Percentiles rank a stretch among this genome's conserved stretches.
phyloP scores from a whole-genome alignment of 2,888 invertebrate species.

The Polylopha cassiicola region DNA sequence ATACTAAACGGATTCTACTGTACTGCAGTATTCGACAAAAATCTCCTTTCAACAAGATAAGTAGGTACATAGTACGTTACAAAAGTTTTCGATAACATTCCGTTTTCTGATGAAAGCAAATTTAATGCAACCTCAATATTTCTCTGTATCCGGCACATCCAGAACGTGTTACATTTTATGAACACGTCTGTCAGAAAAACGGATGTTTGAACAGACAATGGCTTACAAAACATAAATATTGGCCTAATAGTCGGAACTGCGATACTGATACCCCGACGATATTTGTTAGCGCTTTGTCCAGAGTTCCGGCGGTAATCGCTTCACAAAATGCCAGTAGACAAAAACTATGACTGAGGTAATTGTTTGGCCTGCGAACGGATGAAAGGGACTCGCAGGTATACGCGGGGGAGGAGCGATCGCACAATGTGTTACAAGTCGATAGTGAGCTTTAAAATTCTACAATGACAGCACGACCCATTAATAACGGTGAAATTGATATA shows the following conservation, averaged over 20 bases:
- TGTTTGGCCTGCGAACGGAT: constrained; percentile 52
- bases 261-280: constrained; percentile 65
- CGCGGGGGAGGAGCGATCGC: constrained; percentile 51
- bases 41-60: too few relatives aligned
- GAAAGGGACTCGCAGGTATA: constrained; percentile 63
- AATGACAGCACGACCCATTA: constrained; percentile 47
- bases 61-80: too few relatives aligned
- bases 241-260: constrained; percentile 68
- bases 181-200: constrained; percentile 38
- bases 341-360: constrained; percentile 49
- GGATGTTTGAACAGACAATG: constrained; percentile 59
- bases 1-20: too few relatives aligned
- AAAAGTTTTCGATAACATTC: too few relatives aligned
- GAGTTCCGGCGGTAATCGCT: constrained; percentile 68
- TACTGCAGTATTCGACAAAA: too few relatives aligned
- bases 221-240: constrained; percentile 67
- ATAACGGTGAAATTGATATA: constrained; percentile 47
- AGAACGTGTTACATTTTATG: constrained; percentile 25
- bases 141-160: constrained; percentile 9
- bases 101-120: too few relatives aligned
- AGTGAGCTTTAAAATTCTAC: constrained; percentile 47
- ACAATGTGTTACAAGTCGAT: constrained; percentile 43
- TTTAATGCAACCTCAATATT: too few relatives aligned
- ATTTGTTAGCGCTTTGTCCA: constrained; percentile 64
- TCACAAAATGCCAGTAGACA: constrained; percentile 51